Conservation (phyloP, 2,888 invertebrate species). For the Amphimallon solstitiale region DNA sequence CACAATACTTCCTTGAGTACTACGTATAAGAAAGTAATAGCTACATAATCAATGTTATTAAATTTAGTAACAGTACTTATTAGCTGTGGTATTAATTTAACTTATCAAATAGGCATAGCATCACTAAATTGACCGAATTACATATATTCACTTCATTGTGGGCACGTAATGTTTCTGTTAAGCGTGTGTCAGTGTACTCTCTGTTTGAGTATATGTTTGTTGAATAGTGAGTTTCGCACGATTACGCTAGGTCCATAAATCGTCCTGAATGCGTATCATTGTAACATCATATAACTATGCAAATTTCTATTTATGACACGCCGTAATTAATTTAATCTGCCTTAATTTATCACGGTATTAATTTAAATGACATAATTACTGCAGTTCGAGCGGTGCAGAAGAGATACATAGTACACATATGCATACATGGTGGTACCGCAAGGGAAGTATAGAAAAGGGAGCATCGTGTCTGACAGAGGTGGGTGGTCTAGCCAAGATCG, state of each 20-base stretch:
- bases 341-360: slow-evolving; percentile 51
- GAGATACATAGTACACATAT: not conserved
- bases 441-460: not conserved
- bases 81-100: too few species aligned
- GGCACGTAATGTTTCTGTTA: slow-evolving; percentile 8
- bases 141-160: slow-evolving; percentile 5
- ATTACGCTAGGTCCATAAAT: slow-evolving; percentile 34
- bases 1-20: too few species aligned
- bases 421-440: not conserved
- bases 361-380: slow-evolving; percentile 56
- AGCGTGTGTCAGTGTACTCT: not conserved
- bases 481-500: slow-evolving; percentile 45
- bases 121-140: slow-evolving; percentile 4
- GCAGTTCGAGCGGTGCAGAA: slow-evolving; percentile 10
- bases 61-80: too few species aligned
- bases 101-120: not conserved
- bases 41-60: too few species aligned
- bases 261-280: slow-evolving; percentile 40
- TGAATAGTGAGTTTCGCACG: not conserved
- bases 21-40: too few species aligned
- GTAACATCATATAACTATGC: slow-evolving; percentile 46
- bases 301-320: slow-evolving; percentile 47
- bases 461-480: slow-evolving; percentile 42
- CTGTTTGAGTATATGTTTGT: not conserved
- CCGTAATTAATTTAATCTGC: slow-evolving; percentile 51